Percentiles rank a stretch among this genome's conserved stretches.
Evolutionary conservation across 2,888 invertebrate genomes (phyloP).

Genomic region (Choreutis nemorana): DNA sequence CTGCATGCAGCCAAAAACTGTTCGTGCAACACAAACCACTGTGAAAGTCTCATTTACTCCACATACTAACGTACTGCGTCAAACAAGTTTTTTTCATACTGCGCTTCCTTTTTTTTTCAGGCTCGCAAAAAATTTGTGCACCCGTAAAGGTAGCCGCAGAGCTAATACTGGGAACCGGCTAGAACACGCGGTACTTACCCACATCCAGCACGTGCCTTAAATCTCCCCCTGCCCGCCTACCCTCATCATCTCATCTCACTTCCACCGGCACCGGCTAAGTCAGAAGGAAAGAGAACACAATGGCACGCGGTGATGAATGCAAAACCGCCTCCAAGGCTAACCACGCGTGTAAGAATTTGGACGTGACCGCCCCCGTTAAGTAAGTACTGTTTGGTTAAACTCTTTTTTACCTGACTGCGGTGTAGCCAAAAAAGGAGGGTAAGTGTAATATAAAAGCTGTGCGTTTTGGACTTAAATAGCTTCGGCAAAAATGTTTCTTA

Average conservation of each 20-base stretch:
- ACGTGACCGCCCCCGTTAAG: conserved; percentile 43
- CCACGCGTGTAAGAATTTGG: conserved; percentile 47
- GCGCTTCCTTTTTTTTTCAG: too few species aligned
- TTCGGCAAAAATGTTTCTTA: too few species aligned
- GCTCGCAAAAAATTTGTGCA: conserved; percentile 82
- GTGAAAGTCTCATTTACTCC: too few species aligned
- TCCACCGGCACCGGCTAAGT: conserved; percentile 30
- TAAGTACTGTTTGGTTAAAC: too few species aligned
- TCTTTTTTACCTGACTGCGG: too few species aligned
- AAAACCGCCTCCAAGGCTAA: conserved; percentile 51
- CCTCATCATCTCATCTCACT: conserved; percentile 30
- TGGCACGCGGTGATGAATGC: conserved; percentile 62
- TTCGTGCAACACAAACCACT: too few species aligned
- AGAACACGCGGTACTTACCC: conserved; percentile 84
- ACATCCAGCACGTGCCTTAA: conserved; percentile 88
- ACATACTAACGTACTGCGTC: too few species aligned
- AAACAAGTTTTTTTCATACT: conserved; percentile 9
- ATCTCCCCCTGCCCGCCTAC: conserved; percentile 10
- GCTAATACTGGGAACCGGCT: conserved; percentile 86
- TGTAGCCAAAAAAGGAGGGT: too few species aligned
- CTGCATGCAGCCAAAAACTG: too few species aligned
- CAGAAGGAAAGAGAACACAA: conserved; percentile 30
- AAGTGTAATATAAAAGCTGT: too few species aligned
- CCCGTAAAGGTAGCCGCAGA: conserved; percentile 83
- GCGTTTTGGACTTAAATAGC: too few species aligned